Evolutionary conservation across 2,797 vertebrate species (phyloP).

Genomic region (Ctenopoma kingsleyae): DNA sequence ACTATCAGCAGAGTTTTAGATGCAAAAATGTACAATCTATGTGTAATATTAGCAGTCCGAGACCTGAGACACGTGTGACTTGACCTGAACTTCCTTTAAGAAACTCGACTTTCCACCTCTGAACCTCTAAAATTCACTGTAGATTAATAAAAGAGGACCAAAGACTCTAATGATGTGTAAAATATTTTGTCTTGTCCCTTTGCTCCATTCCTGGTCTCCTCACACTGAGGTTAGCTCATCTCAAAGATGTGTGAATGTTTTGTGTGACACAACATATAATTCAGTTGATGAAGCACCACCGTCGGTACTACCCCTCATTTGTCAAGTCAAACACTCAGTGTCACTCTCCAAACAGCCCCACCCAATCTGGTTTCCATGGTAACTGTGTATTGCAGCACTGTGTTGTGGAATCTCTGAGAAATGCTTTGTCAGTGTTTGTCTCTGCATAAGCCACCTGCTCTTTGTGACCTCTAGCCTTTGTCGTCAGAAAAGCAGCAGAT

Average conservation of each 20-base stretch:
- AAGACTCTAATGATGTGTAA: background rate
- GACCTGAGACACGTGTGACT: background rate
- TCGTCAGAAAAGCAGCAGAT: constrained; percentile 54
- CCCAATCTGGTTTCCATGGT: constrained; percentile 66
- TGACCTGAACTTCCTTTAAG: background rate
- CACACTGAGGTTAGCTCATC: constrained; percentile 37
- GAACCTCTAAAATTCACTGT: background rate
- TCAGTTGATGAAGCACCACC: constrained; percentile 21
- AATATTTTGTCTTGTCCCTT: background rate
- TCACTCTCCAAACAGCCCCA: constrained; percentile 37
- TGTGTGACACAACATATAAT: constrained; percentile 52
- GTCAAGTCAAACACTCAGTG: constrained; percentile 34
- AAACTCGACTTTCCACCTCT: background rate
- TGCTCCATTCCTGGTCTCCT: constrained; percentile 14
- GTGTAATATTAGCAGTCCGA: background rate
- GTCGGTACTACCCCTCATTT: constrained; percentile 22
- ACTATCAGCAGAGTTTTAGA: background rate
- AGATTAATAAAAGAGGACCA: background rate
- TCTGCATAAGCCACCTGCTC: constrained; percentile 10
- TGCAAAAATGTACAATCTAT: background rate
- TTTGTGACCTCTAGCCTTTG: constrained; percentile 44
- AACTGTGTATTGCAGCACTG: constrained; percentile 61
- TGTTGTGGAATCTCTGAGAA: constrained; percentile 78
- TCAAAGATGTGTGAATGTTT: constrained; percentile 36
- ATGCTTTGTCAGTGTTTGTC: constrained; percentile 49